phyloP scores from a whole-genome alignment of 2,888 invertebrate genomes.

The Archips crataeganus region DNA sequence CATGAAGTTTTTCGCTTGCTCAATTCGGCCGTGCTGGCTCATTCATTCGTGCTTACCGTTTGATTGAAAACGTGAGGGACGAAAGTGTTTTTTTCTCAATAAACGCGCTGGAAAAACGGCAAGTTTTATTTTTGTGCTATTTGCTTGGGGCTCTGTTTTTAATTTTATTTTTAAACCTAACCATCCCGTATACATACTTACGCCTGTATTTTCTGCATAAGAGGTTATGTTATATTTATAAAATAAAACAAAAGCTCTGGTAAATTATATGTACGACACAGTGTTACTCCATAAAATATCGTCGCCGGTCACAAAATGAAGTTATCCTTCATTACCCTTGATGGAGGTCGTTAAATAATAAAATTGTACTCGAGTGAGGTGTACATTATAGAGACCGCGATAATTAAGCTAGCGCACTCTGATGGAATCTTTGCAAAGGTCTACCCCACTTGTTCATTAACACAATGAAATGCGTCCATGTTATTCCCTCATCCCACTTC shows the following conservation, averaged over 20 bases:
- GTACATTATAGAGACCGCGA: conserved; percentile 50
- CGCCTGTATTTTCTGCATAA: not conserved
- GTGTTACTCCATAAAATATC: conserved; percentile 47
- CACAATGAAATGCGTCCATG: conserved; percentile 32
- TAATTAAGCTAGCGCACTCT: conserved; percentile 50
- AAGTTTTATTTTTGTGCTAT: not conserved
- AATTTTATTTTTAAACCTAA: not conserved
- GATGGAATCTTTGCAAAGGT: conserved; percentile 40
- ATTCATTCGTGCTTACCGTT: conserved; percentile 8
- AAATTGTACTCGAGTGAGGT: conserved; percentile 55
- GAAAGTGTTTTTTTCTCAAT: conserved; percentile 1
- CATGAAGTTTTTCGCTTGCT: conserved; percentile 10
- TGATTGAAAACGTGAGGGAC: conserved; percentile 14
- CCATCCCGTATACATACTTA: not conserved
- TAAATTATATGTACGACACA: conserved; percentile 36
- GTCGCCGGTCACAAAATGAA: conserved; percentile 54
- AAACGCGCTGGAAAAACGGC: not conserved
- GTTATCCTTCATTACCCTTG: conserved; percentile 68
- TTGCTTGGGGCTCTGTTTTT: not conserved
- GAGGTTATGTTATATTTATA: conserved; percentile 3
- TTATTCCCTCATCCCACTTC: conserved; percentile 28
- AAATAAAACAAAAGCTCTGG: conserved; percentile 33
- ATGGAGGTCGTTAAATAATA: conserved; percentile 66
- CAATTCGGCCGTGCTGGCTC: not conserved
- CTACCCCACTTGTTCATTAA: conserved; percentile 43